A percentile compares a stretch with the other conserved stretches of the same genome.
Evolutionary conservation across 2,797 vertebrate species (phyloP).

Genomic region (Limnodromus scolopaceus): DNA sequence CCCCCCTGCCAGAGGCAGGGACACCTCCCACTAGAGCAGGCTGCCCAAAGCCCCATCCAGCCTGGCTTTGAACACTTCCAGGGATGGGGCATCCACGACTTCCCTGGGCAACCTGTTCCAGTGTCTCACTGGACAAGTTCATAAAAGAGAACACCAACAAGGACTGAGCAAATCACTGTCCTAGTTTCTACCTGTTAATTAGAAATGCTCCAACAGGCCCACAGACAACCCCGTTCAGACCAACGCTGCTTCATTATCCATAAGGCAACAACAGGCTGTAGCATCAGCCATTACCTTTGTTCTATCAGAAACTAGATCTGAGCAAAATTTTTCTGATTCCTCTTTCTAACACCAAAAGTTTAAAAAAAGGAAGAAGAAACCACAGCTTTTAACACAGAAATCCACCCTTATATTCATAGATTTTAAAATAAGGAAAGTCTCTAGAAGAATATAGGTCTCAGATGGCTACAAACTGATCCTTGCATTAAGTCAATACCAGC

Average conservation of each 20-base stretch:
- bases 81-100: no score
- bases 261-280: fast-evolving
- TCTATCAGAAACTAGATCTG: background rate
- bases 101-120: no score
- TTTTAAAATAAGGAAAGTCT: background rate
- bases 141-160: background rate
- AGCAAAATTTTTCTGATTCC: background rate
- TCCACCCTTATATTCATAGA: background rate
- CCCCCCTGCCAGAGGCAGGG: no score
- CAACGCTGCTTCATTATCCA: background rate
- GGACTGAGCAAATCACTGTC: background rate
- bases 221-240: background rate
- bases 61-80: no score
- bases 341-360: background rate
- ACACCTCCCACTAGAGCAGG: no score
- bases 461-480: background rate
- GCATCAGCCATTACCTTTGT: background rate
- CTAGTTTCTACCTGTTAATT: background rate
- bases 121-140: no score
- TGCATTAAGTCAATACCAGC: background rate
- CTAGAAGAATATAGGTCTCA: background rate
- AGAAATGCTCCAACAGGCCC: background rate
- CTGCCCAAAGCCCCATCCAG: no score
- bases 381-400: background rate
- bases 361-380: background rate